Percentiles rank a stretch among this genome's conserved stretches.
These are phyloP conservation scores for Euspilapteryx auroguttella DNA, from an alignment of 2,888 invertebrate species.

Conservation along the genomic window DNA sequence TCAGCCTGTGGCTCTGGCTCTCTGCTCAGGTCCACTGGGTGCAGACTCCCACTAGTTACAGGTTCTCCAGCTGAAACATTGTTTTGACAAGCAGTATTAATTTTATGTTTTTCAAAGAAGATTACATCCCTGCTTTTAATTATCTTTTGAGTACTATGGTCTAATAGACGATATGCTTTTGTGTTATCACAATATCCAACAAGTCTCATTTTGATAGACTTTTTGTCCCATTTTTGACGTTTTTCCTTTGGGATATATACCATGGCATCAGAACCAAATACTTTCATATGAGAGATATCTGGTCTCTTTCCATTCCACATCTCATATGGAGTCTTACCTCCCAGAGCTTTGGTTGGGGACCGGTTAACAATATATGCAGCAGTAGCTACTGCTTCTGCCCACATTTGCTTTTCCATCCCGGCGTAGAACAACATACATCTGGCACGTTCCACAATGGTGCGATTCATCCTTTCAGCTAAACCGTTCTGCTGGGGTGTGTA, in stretches of 20 bases:
- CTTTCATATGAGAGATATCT: constrained; percentile 10
- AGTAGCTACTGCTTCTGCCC: constrained; percentile 10
- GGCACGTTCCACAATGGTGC: constrained; percentile 9
- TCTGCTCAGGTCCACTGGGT: too few species aligned
- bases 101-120: too few species aligned
- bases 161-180: too few species aligned
- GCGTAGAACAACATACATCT: constrained; percentile 10
- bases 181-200: too few species aligned
- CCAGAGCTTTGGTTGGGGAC: constrained; percentile 8
- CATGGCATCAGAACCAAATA: constrained; percentile 12
- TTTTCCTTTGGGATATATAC: constrained; percentile 10
- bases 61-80: too few species aligned
- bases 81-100: too few species aligned
- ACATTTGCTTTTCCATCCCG: constrained; percentile 7
- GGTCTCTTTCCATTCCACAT: constrained; percentile 7
- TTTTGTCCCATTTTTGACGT: too few species aligned
- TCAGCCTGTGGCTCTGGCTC: too few species aligned
- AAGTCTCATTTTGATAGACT: too few species aligned
- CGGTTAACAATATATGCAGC: constrained; percentile 9
- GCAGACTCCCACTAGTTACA: too few species aligned
- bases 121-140: too few species aligned
- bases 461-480: constrained; percentile 13
- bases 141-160: too few species aligned
- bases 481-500: constrained; percentile 20
- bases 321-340: constrained; percentile 10